Base-by-base conservation (phyloP, 2,888 invertebrate genomes). In the Tetropium fuscum region DNA sequence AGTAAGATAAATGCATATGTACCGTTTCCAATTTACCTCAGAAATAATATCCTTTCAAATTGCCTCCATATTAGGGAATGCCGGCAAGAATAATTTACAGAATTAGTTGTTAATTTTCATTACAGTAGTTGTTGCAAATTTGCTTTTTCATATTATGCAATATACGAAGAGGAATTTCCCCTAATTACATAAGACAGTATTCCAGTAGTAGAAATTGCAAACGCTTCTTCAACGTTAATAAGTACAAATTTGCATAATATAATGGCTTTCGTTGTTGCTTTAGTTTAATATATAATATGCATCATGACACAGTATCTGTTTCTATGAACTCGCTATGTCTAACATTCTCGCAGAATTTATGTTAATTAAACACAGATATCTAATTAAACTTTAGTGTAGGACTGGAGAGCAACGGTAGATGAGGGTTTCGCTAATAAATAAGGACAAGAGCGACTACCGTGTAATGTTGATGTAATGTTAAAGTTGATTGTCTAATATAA, bases 171-270 rank as follows among this genome's bases (percentile, higher is more conserved):
- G 47, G 34, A 47, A 47, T 38, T 47, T 47, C 30, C 47, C 34
- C 20, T 32, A 34, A 47, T 32, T 47, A 32, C 13, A 34, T 47
- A 32, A 47, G 47, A 47, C 32, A 47, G 7, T 34, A 19, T 18
- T 38, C 47, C 47, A 11, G 25, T 19, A 32, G n/a, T n/a, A n/a
- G n/a, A n/a, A 32, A 47, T 47, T 47, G 18, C 16, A 32, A 10
- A 40, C 18, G 41, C 32, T 27, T 53, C 41, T 41, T 15, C 53
- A 19, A 16, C 43, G 27, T 41, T 20, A 18, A 30, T 41, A 51
- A 41, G 11, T 43, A 41, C 32, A 41, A 53, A 53, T 53, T 53
- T 53, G 53, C 53, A 53, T 53, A 53, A 34, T 43, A 43, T 53
- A 53, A 53, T 53, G 43, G 53, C 34, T 32, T 47, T 47, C 20